These are phyloP conservation scores for Cheilosia scutellata DNA, from an alignment of 2,888 invertebrate genomes.

Conservation along the genomic window DNA sequence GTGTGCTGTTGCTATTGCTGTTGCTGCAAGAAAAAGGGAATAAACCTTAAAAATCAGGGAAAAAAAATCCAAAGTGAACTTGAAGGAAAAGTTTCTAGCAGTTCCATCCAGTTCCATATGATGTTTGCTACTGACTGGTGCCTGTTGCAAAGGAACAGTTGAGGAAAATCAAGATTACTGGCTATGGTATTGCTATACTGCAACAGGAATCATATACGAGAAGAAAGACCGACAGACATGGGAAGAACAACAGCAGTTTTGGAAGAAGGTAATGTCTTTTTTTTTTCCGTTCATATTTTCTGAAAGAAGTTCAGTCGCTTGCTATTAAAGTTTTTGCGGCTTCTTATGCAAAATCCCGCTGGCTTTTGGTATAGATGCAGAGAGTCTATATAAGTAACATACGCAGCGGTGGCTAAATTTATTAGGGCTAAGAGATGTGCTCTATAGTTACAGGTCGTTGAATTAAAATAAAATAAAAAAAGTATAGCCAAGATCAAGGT, in stretches of 20 bases:
- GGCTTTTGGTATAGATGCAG: slow-evolving; percentile 19
- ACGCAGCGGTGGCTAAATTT: background rate
- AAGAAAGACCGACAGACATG: slow-evolving; percentile 56
- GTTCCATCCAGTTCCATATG: slow-evolving; percentile 57
- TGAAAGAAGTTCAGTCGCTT: slow-evolving; percentile 20
- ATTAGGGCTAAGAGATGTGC: background rate
- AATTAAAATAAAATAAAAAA: too few species aligned
- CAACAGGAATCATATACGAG: slow-evolving; percentile 46
- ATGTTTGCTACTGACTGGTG: slow-evolving; percentile 63
- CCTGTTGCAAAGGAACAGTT: slow-evolving; percentile 44
- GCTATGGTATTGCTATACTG: slow-evolving; percentile 24
- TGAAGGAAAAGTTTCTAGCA: slow-evolving; percentile 58
- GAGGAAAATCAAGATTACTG: slow-evolving; percentile 66
- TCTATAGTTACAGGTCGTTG: background rate
- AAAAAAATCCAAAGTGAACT: slow-evolving; percentile 60
- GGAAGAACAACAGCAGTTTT: slow-evolving; percentile 48
- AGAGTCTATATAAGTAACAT: background rate
- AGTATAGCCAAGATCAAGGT: too few species aligned
- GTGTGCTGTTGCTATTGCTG: slow-evolving; percentile 29
- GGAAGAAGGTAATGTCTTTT: slow-evolving; percentile 12
- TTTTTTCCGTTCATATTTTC: slow-evolving; percentile 11
- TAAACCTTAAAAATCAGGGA: slow-evolving; percentile 45
- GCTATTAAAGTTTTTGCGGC: slow-evolving; percentile 39
- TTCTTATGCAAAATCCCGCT: slow-evolving; percentile 29
- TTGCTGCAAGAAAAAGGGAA: slow-evolving; percentile 34